Base-by-base conservation (phyloP, 2,113 vertebrate genomes). In the Brachyistius frenatus region DNA sequence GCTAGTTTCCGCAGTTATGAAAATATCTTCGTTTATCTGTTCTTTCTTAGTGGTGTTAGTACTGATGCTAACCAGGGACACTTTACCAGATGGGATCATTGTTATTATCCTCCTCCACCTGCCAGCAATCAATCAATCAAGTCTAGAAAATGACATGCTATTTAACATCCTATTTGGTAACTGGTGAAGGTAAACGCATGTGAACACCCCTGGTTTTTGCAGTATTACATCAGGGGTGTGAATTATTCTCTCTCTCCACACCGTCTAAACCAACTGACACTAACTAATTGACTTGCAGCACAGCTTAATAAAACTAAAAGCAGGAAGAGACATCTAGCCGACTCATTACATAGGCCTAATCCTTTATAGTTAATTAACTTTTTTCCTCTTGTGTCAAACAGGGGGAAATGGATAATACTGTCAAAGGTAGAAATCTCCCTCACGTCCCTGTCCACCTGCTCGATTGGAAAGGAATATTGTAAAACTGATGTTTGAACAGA, bases 241-340 rank as follows among this genome's bases (percentile, higher is more conserved):
- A 36, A 70, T 77, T 77, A 23, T 53, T 23, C 67, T 63, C 32
- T 77, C 44, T 37, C 46, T 61, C 41, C 58, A 35, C 55, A 68
- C 14, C 57, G 32, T 80, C 68, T 76, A 83, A 86, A 89, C 73
- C 32, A 81, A 65, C 69, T 86, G 88, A 89, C 84, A 88, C 69
- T 80, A 75, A 88, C 74, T 84, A 81, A 90, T 89, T 75, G 76
- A 89, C 77, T 84, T 73, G 65, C 75, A 73, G 66, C 58, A 55
- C n/a, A 56, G 60, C 80, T 71, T 91, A 89, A 89, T 93, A 90
- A 90, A 91, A 78, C 70, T 89, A 86, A 92, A 90, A 92, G 88
- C 88, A 87, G 73, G 73, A 76, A 87, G 76, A 74, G 70, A 14
- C 82, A 89, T 86, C 78, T 62, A 76, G 80, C 76, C 62, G 46